phyloP scores from a whole-genome alignment of 2,113 vertebrate species.

The Lates calcarifer region DNA sequence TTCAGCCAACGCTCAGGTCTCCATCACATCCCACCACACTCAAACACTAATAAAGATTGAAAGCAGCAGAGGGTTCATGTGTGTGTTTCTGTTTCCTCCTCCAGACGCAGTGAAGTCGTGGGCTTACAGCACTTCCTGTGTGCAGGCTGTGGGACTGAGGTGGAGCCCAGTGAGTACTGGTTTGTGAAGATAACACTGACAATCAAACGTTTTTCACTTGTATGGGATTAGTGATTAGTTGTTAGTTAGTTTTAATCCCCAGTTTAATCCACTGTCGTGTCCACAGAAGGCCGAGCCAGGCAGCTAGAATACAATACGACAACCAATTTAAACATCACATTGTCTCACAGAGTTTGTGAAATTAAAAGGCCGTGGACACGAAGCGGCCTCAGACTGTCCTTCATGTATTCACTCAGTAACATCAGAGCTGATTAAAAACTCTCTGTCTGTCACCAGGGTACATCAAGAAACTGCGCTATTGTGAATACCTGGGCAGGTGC shows the following conservation, averaged over 20 bases:
- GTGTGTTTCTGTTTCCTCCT: not conserved
- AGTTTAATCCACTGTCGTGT: too few relatives aligned
- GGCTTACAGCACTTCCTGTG: slow-evolving; percentile 90
- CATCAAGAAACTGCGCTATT: slow-evolving; percentile 90
- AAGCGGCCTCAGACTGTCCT: too few relatives aligned
- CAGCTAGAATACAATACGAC: too few relatives aligned
- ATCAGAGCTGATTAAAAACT: not conserved
- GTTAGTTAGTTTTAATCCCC: too few relatives aligned
- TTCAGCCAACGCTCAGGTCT: slow-evolving; percentile 88
- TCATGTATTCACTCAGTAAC: too few relatives aligned
- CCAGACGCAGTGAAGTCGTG: slow-evolving; percentile 88
- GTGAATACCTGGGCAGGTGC: slow-evolving; percentile 91
- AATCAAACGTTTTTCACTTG: too few relatives aligned
- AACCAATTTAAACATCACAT: too few relatives aligned
- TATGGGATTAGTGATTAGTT: too few relatives aligned
- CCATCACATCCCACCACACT: not conserved
- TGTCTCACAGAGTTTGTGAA: too few relatives aligned
- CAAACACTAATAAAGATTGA: not conserved
- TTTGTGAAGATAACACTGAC: not conserved
- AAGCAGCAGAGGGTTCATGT: not conserved
- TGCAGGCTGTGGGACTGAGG: slow-evolving; percentile 90
- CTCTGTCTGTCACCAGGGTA: slow-evolving; percentile 81
- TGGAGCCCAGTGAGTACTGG: slow-evolving; percentile 84
- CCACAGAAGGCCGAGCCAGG: too few relatives aligned
- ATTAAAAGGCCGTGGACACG: too few relatives aligned